Evolutionary conservation across 2,888 invertebrate species (phyloP), one percentile per base, ranked within the genome.

Genomic region (Nasonia oneida): DNA sequence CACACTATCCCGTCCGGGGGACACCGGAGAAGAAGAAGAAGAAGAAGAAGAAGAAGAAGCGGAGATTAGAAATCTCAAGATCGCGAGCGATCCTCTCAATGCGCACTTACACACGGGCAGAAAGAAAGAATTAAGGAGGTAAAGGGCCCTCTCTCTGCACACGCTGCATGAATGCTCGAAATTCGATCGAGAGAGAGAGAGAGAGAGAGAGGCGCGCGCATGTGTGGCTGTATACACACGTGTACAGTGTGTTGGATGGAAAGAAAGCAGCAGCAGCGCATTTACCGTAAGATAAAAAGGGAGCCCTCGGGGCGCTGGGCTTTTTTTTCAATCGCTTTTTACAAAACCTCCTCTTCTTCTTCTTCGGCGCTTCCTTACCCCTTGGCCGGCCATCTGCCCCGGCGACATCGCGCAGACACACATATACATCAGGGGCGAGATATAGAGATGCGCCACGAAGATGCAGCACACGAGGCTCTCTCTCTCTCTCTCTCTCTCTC

Each of bases 331-430:
- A 91, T 92, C 92, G 90, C 90, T 92, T 93, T 93, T 93, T 82
- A 81, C 81, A 80, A 90, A 92, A 90, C 90, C 91, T 90, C 88
- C 73, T 86, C 85, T 75, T 50, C 83, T 86, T 87, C 89, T 39
- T 73, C 42, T 83, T 37, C 37, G 37, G 18, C 42, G 23, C 29
- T 37, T 29, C 37, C 92, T 93, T 93, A 93, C 93, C 93, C 93
- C 93, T 93, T 93, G 91, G 93, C 94, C 94, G 90, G 93, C 95
- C 95, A 94, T 93, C 94, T 94, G 94, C 94, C 74, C 42, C 42
- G 90, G 93, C 94, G 94, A 94, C 57, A 61, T 8, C n/a, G 23
- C 47, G 29, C 29, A 29, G 29, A 47, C 12, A 47, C 47, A 12
- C 10, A 12, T 12, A 47, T 12, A 47, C 37, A 37, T 37, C 47